Evolutionary conservation across 2,113 vertebrate genomes (phyloP).

Genomic region (Sceloporus tristichus): DNA sequence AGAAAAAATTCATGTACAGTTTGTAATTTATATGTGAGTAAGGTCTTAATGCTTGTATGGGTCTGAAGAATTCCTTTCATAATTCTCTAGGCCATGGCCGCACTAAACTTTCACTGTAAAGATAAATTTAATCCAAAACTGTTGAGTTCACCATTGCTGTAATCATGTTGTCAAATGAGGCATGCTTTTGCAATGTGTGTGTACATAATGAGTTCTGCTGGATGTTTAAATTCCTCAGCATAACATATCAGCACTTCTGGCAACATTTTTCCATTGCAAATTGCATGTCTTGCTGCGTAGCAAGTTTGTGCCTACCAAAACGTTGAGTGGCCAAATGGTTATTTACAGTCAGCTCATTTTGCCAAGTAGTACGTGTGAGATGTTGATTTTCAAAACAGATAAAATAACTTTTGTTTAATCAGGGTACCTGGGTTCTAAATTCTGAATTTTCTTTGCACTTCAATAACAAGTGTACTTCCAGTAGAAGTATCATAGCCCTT

Average conservation of each 20-base stretch:
- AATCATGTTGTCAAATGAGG: not conserved
- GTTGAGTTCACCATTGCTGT: not conserved
- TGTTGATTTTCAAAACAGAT: not conserved
- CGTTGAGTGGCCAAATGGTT: not conserved
- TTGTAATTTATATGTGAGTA: fast-evolving
- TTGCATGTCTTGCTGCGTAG: not conserved
- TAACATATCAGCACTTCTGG: not conserved
- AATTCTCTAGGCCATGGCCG: not conserved
- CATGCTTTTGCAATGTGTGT: fast-evolving
- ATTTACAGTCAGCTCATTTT: not conserved
- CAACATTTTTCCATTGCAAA: not conserved
- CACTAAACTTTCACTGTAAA: not conserved
- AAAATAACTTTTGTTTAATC: not conserved
- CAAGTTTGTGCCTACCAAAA: constrained; percentile 37
- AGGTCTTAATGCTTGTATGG: not conserved
- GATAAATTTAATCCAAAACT: constrained; percentile 2
- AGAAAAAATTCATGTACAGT: not conserved
- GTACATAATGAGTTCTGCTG: not conserved
- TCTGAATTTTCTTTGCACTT: not conserved
- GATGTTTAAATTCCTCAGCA: fast-evolving
- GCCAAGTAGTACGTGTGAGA: constrained; percentile 11
- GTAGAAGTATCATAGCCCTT: not conserved
- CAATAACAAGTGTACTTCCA: not conserved
- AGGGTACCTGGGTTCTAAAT: not conserved
- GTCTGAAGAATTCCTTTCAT: not conserved